Base-by-base conservation (phyloP, 2,888 invertebrate species). In the Aricia artaxerxes region DNA sequence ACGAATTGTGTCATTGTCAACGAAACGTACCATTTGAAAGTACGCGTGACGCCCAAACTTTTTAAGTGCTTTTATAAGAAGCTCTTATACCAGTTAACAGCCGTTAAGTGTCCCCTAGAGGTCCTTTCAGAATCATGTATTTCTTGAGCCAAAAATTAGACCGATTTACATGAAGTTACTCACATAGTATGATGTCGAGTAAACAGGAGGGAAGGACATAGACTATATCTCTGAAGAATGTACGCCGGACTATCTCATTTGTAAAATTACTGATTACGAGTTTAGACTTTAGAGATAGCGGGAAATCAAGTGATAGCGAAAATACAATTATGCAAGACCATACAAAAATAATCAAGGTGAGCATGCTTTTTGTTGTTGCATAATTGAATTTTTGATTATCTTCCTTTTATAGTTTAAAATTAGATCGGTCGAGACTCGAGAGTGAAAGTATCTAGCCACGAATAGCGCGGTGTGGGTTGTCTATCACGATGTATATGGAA, bases 391-490 rank as follows among this genome's bases (percentile, higher is more conserved):
- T 69, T 69, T 38, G 69, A 38, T 69, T 38, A 69, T 69, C 69
- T 69, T 69, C 64, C 31, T 69, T 69, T 35, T 35, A 64, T 64
- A 69, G 5, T 69, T 69, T 13, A 35, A 69, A 69, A 69, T 69
- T 69, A 38, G 69, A 35, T 69, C 69, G 69, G 24, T 24, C 24
- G 24, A 13, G 35, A 38, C 0, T 24, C 24, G 24, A 13, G 35
- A 38, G 69, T 69, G 69, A 69, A 69, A 69, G 38, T 57, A 24
- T 53, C 75, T 49, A 24, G 75, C n/a, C 75, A 49, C 44, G 11
- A 49, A 73, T 73, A 75, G 53, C 75, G 24, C 31, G 53, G 73
- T 44, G 75, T 31, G 75, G 49, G 75, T 11, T 75, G 75, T 75
- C 53, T 31, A 75, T 44, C 73, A 73, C 73, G n/a, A 40, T 53